These are phyloP conservation scores for Ecliptopera silaceata DNA, from an alignment of 2,888 invertebrate species.

Conservation along the genomic window DNA sequence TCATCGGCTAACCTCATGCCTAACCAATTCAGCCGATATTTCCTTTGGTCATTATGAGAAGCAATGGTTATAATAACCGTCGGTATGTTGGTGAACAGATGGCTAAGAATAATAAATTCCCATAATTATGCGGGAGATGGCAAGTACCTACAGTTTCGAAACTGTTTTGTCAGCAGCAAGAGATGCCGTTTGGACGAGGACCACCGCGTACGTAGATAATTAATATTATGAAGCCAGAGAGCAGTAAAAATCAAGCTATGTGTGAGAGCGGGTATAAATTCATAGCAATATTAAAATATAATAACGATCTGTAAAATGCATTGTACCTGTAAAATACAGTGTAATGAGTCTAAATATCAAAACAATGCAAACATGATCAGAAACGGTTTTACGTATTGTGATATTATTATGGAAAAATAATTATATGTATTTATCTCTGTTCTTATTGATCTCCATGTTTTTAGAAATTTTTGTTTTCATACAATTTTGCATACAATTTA, in stretches of 20 bases:
- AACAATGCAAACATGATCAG: too few species aligned
- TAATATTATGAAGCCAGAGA: conserved; percentile 29
- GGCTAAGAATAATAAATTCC: conserved; percentile 10
- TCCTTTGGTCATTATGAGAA: neutral
- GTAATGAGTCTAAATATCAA: too few species aligned
- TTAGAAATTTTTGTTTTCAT: too few species aligned
- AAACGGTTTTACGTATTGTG: too few species aligned
- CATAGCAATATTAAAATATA: too few species aligned
- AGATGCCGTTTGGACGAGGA: conserved; percentile 43
- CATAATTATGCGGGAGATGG: conserved; percentile 23
- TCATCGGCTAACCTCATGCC: neutral
- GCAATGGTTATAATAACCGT: neutral
- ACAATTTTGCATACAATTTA: too few species aligned
- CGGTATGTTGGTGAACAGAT: neutral
- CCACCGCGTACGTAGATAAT: conserved; percentile 50
- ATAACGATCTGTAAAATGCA: too few species aligned
- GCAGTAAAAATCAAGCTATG: neutral
- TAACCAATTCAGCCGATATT: neutral
- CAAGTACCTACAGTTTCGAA: conserved; percentile 41
- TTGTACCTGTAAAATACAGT: too few species aligned
- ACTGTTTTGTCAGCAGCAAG: conserved; percentile 49
- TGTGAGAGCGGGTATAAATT: too few species aligned
- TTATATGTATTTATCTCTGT: too few species aligned
- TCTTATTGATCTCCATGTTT: too few species aligned
- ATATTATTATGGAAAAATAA: too few species aligned